Evolutionary conservation across 2,888 invertebrate genomes (phyloP), one percentile per base, ranked within the genome.

Genomic region (Drosophila mimica): DNA sequence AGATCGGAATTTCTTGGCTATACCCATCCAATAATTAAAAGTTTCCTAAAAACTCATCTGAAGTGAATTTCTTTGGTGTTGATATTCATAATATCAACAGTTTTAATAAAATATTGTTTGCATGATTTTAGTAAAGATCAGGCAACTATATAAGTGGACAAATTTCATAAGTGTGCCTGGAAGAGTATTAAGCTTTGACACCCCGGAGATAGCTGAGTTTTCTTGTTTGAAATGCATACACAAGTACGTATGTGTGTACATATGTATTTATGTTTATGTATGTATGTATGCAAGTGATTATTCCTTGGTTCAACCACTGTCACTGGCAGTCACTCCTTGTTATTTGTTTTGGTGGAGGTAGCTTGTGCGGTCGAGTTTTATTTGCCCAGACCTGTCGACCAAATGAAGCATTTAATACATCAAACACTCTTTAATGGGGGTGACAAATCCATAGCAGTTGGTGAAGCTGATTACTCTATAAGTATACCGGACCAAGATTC

Each of bases 391-490:
- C 93, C 93, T 93, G 93, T 93, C 93, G 92, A 91, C 92, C 93
- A 93, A 93, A 93, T 93, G 92, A 93, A 93, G 92, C 93, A 92
- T 93, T 93, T 93, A 93, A 93, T 93, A 93, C 92, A 92, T 93
- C 92, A 93, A 93, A 93, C 93, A 93, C 90, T 91, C 88, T 84
- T 91, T 85, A 92, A 90, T 91, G 87, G 90, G 93, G 93, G 92
- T 93, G 93, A 92, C 92, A 93, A 92, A 92, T 92, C 89, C 91
- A 82, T 89, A 91, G 91, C 92, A 91, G 92, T 93, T 79, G 81
- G 67, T 62, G 83, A 78, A 67, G 70, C 74, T 93, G 92, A 93
- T 93, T 93, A 92, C 93, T 92, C 91, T 82, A 71, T 60, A 65
- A 74, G 63, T 59, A 59, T 74, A 74, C 71, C 76, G 74, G 61